Evolutionary conservation across 2,113 vertebrate genomes (phyloP), one percentile per base, ranked within the genome.

Genomic region (Notiomystis cincta): DNA sequence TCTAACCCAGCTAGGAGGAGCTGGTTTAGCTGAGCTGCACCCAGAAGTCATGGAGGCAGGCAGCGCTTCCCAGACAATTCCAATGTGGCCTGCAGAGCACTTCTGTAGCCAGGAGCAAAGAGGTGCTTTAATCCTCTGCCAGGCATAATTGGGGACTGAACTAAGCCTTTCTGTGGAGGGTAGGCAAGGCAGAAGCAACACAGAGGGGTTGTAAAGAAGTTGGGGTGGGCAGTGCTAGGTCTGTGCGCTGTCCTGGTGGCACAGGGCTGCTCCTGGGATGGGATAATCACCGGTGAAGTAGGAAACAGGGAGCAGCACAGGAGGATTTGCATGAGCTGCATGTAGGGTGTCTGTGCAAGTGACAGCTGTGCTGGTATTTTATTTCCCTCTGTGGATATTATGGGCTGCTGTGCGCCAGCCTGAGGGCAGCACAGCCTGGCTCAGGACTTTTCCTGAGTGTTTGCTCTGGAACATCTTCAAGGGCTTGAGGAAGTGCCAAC

Each of bases 241-340:
- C 42, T 53, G 65, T 17, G 31, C 1, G 0, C 37, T 17, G 42
- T 57, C 45, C 37, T 2, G 2, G 11, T 27, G 73, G 24, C 24
- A 25, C 3, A 0, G 1, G 31, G 2, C 21, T 31, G 33, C 21
- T 57, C n/a, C 53, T 37, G 33, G 66, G 48, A 9, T 31, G 76
- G 13, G 35, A 9, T 28, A 15, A 24, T 53, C 21, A 53, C n/a
- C 25, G 7, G 21, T 7, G 21, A 75, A 27, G 38, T 0, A 30
- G 82, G 48, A 54, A 61, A 62, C 2, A 7, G n/a, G 1, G 7
- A 83, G 40, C 35, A 65, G 58, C 62, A 30, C 25, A 0, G 4
- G 62, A 79, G 37, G 47, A 45, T 91, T 82, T 67, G 28, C 22
- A 27, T 3, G 16, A n/a, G 44, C 37, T 83, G 27, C 44, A 56